These are phyloP conservation scores for Drosophila mercatorum DNA, from an alignment of 2,888 invertebrate genomes.

Conservation along the genomic window DNA sequence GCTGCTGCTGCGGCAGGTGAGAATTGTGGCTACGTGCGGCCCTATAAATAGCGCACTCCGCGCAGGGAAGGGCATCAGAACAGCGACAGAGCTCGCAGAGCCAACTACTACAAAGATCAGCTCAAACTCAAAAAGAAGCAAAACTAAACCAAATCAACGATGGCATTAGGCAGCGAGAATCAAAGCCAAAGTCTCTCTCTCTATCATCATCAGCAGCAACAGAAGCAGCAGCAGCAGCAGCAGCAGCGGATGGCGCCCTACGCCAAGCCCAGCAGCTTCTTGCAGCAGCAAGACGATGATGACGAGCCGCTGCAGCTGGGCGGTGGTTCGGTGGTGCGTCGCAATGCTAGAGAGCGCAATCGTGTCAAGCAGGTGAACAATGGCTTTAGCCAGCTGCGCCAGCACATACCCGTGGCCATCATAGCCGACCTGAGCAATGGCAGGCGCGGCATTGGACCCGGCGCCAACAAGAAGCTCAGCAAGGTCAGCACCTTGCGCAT, in stretches of 20 bases:
- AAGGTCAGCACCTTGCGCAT: constrained; percentile 95
- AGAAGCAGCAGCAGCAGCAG: constrained; percentile 8
- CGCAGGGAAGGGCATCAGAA: constrained; percentile 84
- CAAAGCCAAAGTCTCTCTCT: constrained; percentile 36
- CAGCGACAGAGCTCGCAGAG: constrained; percentile 78
- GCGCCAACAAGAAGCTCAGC: constrained; percentile 91
- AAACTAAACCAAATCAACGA: constrained; percentile 25
- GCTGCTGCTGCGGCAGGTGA: constrained; percentile 51
- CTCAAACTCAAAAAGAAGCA: constrained; percentile 4
- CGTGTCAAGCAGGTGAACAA: constrained; percentile 98
- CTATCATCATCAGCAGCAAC: constrained; percentile 13
- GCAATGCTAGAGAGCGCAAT: constrained; percentile 97
- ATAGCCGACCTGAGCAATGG: constrained; percentile 89
- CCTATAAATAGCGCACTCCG: constrained; percentile 78
- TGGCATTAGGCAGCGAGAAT: constrained; percentile 75
- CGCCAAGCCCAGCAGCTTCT: constrained; percentile 48
- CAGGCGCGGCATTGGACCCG: constrained; percentile 88
- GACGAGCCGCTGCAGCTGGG: constrained; percentile 24
- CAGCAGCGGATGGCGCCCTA: constrained; percentile 57
- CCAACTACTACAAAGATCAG: constrained; percentile 47
- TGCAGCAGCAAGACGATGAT: constrained; percentile 12
- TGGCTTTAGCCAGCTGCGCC: constrained; percentile 94
- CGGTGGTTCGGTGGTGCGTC: constrained; percentile 90
- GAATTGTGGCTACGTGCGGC: constrained; percentile 48
- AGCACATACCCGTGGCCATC: constrained; percentile 93